These are phyloP conservation scores for Styela plicata DNA, from an alignment of 23 tunicate species.

Conservation along the genomic window DNA sequence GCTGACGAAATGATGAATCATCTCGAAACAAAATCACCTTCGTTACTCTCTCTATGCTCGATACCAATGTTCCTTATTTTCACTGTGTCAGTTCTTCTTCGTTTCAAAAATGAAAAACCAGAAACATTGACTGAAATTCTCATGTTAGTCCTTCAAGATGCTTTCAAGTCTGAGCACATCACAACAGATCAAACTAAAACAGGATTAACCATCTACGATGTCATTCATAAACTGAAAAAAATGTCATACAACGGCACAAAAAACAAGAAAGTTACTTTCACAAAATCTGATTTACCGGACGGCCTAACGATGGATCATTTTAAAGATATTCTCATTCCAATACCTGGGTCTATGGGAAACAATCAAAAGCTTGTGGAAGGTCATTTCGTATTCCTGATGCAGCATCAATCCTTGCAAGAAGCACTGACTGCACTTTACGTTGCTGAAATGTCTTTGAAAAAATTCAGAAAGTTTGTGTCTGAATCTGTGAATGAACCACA, in stretches of 20 bases:
- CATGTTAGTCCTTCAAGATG: not conserved
- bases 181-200: not conserved
- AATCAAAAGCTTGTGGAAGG: not conserved
- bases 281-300: not conserved
- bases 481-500: not conserved
- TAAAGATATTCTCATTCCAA: not conserved
- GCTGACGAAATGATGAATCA: not conserved
- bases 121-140: slow-evolving; percentile 1
- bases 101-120: not conserved
- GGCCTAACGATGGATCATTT: not conserved
- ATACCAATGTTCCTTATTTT: not conserved
- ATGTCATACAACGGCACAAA: not conserved
- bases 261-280: not conserved
- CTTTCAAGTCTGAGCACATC: not conserved
- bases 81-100: not conserved
- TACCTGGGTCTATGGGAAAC: not conserved
- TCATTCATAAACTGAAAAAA: not conserved
- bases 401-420: not conserved
- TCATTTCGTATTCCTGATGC: not conserved
- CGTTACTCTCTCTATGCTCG: not conserved
- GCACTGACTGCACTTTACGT: not conserved
- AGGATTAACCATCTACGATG: not conserved
- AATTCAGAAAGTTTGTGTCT: not conserved
- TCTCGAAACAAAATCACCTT: not conserved
- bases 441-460: slow-evolving; percentile 3